Evolutionary conservation across 2,113 vertebrate species (phyloP).

Genomic region (Picathartes gymnocephalus): DNA sequence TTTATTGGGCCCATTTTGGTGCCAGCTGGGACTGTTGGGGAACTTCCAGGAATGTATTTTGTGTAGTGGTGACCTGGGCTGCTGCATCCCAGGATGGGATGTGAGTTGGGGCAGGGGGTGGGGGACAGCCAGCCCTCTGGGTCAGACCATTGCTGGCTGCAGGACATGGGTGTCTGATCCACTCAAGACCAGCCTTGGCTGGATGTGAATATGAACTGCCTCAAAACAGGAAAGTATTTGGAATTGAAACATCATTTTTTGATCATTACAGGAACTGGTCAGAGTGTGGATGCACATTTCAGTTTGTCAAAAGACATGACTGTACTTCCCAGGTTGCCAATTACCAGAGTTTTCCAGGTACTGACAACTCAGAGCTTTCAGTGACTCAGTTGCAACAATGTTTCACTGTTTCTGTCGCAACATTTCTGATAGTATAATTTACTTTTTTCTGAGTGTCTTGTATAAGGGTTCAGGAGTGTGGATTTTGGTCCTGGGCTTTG

Average conservation of each 20-base stretch:
- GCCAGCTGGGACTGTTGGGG: not conserved
- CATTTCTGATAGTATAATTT: not conserved
- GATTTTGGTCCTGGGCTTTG: not conserved
- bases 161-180: rapidly evolving
- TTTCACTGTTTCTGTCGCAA: not conserved
- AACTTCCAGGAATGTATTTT: not conserved
- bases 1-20: not conserved
- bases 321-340: not conserved
- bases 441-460: not conserved
- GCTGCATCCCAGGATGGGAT: not conserved
- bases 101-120: rapidly evolving
- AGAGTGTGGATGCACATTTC: not conserved
- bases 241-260: not conserved
- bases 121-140: not conserved
- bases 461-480: not conserved
- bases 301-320: not conserved
- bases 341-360: not conserved
- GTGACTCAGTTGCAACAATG: not conserved
- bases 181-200: not conserved
- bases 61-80: not conserved
- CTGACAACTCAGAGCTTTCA: not conserved
- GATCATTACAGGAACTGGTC: not conserved
- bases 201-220: not conserved
- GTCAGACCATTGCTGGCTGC: not conserved
- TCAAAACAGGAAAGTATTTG: not conserved